A percentile compares a stretch with the other conserved stretches of the same genome.
These are phyloP conservation scores for Lichenostomus cassidix DNA, from an alignment of 2,113 vertebrate species.

Conservation along the genomic window DNA sequence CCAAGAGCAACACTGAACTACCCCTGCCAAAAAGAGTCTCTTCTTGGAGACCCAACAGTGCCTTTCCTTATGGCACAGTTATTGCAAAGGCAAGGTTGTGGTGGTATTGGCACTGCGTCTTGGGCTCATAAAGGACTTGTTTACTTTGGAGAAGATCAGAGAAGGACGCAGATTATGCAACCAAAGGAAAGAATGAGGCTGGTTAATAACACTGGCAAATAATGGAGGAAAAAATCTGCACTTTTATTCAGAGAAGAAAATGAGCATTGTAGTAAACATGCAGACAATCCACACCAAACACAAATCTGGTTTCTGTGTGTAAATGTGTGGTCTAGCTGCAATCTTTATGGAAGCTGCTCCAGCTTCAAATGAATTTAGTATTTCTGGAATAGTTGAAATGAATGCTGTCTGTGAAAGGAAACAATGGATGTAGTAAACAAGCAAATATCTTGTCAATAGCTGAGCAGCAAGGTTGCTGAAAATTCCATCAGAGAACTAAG, in stretches of 20 bases:
- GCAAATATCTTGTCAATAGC: neutral
- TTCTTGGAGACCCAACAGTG: neutral
- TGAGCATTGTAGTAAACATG: slow-evolving; percentile 53
- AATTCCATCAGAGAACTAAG: neutral
- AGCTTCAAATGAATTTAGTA: slow-evolving; percentile 32
- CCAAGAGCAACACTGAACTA: fast-evolving
- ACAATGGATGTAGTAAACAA: slow-evolving; percentile 36
- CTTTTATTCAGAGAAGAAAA: slow-evolving; percentile 61
- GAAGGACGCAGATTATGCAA: slow-evolving; percentile 51
- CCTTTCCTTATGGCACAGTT: neutral
- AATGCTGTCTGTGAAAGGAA: slow-evolving; percentile 5
- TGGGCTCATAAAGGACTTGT: neutral
- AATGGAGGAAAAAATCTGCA: slow-evolving; percentile 8
- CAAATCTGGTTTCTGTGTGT: slow-evolving; percentile 52
- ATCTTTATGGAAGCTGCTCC: slow-evolving; percentile 29
- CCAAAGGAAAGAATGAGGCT: neutral
- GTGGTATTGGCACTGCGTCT: neutral
- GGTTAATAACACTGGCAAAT: slow-evolving; percentile 42
- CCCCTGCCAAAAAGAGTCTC: fast-evolving
- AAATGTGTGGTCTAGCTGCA: slow-evolving; percentile 61
- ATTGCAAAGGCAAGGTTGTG: neutral
- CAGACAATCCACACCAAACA: slow-evolving; percentile 39
- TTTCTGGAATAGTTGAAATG: slow-evolving; percentile 48
- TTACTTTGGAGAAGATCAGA: slow-evolving; percentile 29
- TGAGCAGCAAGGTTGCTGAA: neutral